Percentiles rank a stretch among this genome's conserved stretches.
Evolutionary conservation across 1,140 invertebrate species (phyloP).

Genomic region (Anoplophora glabripennis): DNA sequence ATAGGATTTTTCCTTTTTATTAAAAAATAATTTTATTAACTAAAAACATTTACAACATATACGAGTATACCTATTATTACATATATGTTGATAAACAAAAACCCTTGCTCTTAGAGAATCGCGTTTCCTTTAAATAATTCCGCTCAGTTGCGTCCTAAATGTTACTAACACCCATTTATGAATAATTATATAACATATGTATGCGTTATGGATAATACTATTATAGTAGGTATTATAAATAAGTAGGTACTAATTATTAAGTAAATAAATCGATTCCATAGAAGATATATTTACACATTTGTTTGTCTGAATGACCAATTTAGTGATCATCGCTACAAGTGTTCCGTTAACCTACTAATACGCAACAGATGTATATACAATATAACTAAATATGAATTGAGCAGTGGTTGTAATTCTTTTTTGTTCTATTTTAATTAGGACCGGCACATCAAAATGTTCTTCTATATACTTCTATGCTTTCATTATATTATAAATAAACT

Average conservation of each 20-base stretch:
- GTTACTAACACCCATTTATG: background rate
- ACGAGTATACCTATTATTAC: no score
- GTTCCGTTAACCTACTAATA: conserved; percentile 5
- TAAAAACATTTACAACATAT: no score
- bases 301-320: background rate
- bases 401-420: background rate
- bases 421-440: background rate
- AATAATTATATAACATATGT: background rate
- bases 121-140: background rate
- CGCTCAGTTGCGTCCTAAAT: background rate
- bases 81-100: no score
- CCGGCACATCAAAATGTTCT: background rate
- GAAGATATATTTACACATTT: background rate
- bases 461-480: background rate
- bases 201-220: background rate
- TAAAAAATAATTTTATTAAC: no score
- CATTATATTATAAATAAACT: no score
- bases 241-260: background rate
- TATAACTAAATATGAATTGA: background rate
- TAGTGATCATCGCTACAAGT: background rate
- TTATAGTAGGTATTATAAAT: background rate
- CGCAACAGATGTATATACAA: background rate
- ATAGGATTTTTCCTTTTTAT: no score
- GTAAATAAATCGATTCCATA: background rate
- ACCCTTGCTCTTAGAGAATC: background rate